Evolutionary conservation across 2,888 invertebrate genomes (phyloP), one percentile per base, ranked within the genome.

Genomic region (Drosophila paracracens): DNA sequence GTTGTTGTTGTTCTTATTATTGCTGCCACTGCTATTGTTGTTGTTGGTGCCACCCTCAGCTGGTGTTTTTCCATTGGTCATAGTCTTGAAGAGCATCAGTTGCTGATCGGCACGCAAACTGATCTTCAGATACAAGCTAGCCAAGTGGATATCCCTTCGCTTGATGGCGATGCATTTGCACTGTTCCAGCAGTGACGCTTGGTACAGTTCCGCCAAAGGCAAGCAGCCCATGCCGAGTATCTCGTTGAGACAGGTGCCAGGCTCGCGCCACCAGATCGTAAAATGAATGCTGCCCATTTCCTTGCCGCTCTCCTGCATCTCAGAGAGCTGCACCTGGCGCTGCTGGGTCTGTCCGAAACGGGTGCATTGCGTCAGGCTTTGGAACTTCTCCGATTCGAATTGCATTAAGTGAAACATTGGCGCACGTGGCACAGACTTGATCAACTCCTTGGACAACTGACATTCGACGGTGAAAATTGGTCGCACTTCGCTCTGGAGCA

Each of bases 261-360:
- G 90, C n/a, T 92, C 91, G 56, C 92, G 92, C 92, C 92, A 92
- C 92, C 92, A 92, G 11, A 92, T 82, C 5, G 91, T 88, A 38
- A 92, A 91, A 64, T 91, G 80, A 70, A 92, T 82, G 59, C 80
- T 82, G 7, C 91, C 91, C 72, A 90, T 81, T 53, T 60, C 58
- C 68, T 65, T 52, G 25, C 73, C 76, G 8, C 71, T 69, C 31
- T 71, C 70, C 35, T 60, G 56, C 0, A 46, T 46, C 7, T 43
- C 69, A 7, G 68, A 74, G 51, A 90, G 56, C 25, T 81, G 81
- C 35, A 92, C 85, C 54, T 77, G 73, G 6, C 91, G 91, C 68
- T 88, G 77, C 13, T 87, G 90, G 57, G 91, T 83, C 75, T 92
- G 91, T 0, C 87, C 91, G 27, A 92, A 92, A 31, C 91, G 92